Base-by-base conservation (phyloP, 2,888 invertebrate genomes). In the Conistra vaccinii region DNA sequence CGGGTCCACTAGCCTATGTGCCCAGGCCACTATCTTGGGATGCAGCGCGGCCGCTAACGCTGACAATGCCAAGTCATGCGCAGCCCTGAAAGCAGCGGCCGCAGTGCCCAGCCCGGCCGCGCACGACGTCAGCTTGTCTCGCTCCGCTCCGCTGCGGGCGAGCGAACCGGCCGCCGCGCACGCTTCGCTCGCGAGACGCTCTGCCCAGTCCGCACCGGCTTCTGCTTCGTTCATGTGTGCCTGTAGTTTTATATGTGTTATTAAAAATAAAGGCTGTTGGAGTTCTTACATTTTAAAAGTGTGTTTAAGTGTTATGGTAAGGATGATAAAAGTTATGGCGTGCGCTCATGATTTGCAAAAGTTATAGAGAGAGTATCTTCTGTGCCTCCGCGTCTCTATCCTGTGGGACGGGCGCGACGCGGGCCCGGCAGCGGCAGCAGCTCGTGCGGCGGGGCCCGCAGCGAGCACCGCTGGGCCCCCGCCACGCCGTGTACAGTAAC, bases 221-320 rank as follows among this genome's bases (percentile, higher is more conserved):
- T 99, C 99, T 17, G 99, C 98, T 94, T 99, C 99, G 94, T 99
- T 99, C 85, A 99, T 94, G 89, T 98, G 98, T 39, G 98, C 97
- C 98, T 98, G 93, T 9, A 9, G 6, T 17, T 72, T 45, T 20
- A 99, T 85, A 97, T 17, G 97, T 35, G 4, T 53, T 29, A 32
- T 32, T 58, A 57, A 17, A 57, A 26, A 20, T 57, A 57, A 29
- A 29, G 29, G 29, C 7, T 29, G 14, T 29, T 29, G 29, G 29
- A 57, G 51, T n/a, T 51, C 3, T n/a, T n/a, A 12, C 5, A n/a
- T n/a, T n/a, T n/a, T 53, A 53, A 10, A n/a, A 51, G 48, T 10
- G 51, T 51, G n/a, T 51, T 51, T 23, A 9, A 23, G 9, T 51
- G 2, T 1, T 2, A 23, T 20, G 23, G 3, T 23, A 9, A 51